These are phyloP conservation scores for Neoascia interrupta DNA, from an alignment of 2,888 invertebrate genomes.

Conservation along the genomic window DNA sequence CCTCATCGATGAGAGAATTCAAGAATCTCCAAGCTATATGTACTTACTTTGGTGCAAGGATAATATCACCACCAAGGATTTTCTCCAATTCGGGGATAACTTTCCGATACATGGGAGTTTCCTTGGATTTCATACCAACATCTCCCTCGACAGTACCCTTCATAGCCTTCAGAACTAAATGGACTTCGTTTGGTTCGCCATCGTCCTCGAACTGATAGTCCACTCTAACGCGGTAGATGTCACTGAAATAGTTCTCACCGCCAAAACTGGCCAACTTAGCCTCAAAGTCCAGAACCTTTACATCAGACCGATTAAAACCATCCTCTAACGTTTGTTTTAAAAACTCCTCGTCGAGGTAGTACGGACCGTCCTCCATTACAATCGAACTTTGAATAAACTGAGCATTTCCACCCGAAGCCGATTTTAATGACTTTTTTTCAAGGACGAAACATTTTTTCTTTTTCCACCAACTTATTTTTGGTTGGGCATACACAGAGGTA, in stretches of 20 bases:
- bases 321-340: slow-evolving; percentile 5
- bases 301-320: slow-evolving; percentile 6
- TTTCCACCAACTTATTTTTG: too few species aligned
- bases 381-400: neutral
- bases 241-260: slow-evolving; percentile 77
- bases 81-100: slow-evolving; percentile 19
- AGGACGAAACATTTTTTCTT: too few species aligned
- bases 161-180: slow-evolving; percentile 33
- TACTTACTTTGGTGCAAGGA: slow-evolving; percentile 24
- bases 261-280: slow-evolving; percentile 45
- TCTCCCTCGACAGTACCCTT: neutral
- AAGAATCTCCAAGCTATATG: too few species aligned
- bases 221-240: slow-evolving; percentile 74
- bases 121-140: slow-evolving; percentile 21
- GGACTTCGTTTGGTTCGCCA: neutral
- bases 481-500: too few species aligned
- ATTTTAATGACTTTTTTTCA: slow-evolving; percentile 3
- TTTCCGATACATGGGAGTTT: slow-evolving; percentile 5
- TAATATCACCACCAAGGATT: slow-evolving; percentile 8
- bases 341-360: slow-evolving; percentile 24
- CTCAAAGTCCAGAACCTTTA: slow-evolving; percentile 7
- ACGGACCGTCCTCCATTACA: slow-evolving; percentile 15
- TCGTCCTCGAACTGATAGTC: slow-evolving; percentile 56
- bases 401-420: neutral
- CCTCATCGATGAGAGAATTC: neutral